phyloP scores from a whole-genome alignment of 2,113 vertebrate species.

The Microcebus griseorufus region DNA sequence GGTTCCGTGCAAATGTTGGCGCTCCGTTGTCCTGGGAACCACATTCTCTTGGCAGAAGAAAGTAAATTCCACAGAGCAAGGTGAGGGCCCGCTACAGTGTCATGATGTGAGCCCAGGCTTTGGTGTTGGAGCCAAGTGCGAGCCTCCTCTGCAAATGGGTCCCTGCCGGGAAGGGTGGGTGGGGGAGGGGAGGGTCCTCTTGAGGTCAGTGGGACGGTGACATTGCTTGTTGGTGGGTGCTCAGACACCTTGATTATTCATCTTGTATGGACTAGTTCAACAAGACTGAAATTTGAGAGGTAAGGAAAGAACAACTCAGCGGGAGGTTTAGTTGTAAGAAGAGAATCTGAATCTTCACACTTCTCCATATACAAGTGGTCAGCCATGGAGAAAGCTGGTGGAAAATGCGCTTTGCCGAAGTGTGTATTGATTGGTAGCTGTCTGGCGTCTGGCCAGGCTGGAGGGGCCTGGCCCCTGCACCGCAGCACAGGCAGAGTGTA shows the following conservation, averaged over 20 bases:
- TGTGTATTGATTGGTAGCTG: background rate
- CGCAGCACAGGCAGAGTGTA: background rate
- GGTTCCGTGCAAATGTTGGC: background rate
- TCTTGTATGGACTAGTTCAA: too few species aligned
- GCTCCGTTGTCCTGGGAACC: background rate
- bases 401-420: background rate
- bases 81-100: background rate
- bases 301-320: background rate
- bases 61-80: background rate
- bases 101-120: background rate
- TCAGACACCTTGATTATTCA: background rate
- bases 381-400: background rate
- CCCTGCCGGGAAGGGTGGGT: background rate
- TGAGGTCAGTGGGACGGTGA: background rate
- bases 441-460: background rate
- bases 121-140: rapidly evolving
- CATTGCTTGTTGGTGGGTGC: too few species aligned
- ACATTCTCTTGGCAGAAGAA: conserved; percentile 12
- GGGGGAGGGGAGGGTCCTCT: background rate
- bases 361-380: background rate
- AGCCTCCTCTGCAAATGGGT: background rate
- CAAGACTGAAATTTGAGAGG: background rate
- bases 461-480: background rate
- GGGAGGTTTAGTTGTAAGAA: background rate
- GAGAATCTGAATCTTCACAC: background rate